Conservation (phyloP, 1,140 invertebrate species). For the Spodoptera litura region DNA sequence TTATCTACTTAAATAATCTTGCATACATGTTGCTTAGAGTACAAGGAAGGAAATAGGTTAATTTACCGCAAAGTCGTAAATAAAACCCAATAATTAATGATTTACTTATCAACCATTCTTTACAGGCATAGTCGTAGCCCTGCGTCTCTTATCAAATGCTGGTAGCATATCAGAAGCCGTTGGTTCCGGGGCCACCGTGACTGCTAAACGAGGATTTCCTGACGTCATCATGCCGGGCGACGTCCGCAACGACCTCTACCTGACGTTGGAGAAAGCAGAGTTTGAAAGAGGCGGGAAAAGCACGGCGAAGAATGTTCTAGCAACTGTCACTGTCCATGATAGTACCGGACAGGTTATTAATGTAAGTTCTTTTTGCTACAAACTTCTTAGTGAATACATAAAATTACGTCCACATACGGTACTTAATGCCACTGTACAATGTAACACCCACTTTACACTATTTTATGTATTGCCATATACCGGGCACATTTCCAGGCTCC, state of each 20-base stretch:
- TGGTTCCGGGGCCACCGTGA: constrained; percentile 90
- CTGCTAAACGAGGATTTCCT: constrained; percentile 96
- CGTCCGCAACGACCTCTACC: constrained; percentile 97
- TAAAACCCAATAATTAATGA: no score
- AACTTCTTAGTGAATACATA: no score
- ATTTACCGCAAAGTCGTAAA: no score
- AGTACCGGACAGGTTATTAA: constrained; percentile 91
- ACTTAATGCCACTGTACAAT: no score
- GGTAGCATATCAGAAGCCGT: constrained; percentile 79
- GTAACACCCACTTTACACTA: no score
- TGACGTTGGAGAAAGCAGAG: constrained; percentile 94
- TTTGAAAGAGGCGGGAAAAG: constrained; percentile 98
- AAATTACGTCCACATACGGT: no score
- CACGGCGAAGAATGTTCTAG: constrained; percentile 97
- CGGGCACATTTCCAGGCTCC: no score
- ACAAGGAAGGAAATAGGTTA: no score
- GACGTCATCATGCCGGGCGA: constrained; percentile 98
- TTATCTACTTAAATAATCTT: no score
- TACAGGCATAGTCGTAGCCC: constrained; percentile 82
- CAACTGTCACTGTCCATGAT: constrained; percentile 93
- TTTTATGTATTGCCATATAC: no score
- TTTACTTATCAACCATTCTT: constrained; percentile 26
- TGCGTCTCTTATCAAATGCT: constrained; percentile 73
- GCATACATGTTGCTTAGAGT: no score
- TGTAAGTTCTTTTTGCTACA: constrained; percentile 79